These are phyloP conservation scores for Epizoanthus rinbou DNA, from an alignment of 92 coral and sea anemone genomes.

Conservation along the genomic window DNA sequence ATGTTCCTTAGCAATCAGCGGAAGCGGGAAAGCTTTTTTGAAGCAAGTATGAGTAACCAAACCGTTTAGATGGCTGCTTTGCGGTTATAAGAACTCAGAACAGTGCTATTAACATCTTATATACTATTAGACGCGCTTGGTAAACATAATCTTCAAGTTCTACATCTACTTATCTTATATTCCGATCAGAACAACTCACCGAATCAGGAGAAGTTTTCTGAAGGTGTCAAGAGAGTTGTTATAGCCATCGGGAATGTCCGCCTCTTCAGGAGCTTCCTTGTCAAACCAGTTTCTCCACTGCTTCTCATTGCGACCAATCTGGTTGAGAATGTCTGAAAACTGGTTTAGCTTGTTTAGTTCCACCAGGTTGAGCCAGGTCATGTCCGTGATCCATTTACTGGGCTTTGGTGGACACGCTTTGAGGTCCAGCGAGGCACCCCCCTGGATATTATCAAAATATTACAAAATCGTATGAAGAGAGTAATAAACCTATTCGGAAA, in stretches of 20 bases:
- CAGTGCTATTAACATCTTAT: no score
- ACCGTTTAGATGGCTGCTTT: no score
- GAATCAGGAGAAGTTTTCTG: conserved; percentile 89
- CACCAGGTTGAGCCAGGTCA: conserved; percentile 94
- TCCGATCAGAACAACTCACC: conserved; percentile 46
- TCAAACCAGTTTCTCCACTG: conserved; percentile 99
- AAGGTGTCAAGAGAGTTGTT: conserved; percentile 95
- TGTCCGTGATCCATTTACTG: conserved; percentile 93
- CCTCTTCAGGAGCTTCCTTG: conserved; percentile 95
- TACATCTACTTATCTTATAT: not conserved
- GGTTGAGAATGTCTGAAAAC: conserved; percentile 92
- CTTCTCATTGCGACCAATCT: conserved; percentile 97
- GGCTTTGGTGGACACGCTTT: conserved; percentile 94
- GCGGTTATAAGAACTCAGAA: no score
- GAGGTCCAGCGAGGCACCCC: conserved; percentile 94
- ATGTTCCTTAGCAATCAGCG: no score
- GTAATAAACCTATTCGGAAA: not conserved
- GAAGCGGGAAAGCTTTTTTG: no score
- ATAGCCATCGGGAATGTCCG: conserved; percentile 97
- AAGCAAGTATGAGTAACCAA: no score
- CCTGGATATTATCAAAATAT: conserved; percentile 44
- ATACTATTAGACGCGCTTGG: no score
- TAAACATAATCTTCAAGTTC: not conserved
- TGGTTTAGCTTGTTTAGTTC: conserved; percentile 90
- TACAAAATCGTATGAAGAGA: not conserved